These are phyloP conservation scores for Oscheius sp. DNA, from an alignment of 2,888 invertebrate species.

Conservation along the genomic window DNA sequence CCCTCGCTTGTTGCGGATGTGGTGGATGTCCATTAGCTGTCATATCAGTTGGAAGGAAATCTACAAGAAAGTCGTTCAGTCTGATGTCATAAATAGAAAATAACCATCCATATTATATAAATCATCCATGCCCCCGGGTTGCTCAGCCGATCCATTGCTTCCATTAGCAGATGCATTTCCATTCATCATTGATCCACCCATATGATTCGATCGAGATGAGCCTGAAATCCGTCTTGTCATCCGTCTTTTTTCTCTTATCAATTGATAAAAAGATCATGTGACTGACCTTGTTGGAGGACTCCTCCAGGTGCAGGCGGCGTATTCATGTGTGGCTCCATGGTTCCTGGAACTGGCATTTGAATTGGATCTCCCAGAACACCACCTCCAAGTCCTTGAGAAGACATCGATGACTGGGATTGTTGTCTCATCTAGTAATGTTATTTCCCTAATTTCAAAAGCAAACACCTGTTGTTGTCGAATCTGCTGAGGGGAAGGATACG, in stretches of 20 bases:
- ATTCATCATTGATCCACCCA: slow-evolving; percentile 6
- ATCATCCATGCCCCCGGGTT: slow-evolving; percentile 33
- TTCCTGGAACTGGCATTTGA: slow-evolving; percentile 17
- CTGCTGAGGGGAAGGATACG: slow-evolving; percentile 27
- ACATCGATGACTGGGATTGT: slow-evolving; percentile 8
- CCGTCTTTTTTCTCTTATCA: background rate
- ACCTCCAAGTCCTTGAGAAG: background rate
- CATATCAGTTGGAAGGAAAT: slow-evolving; percentile 58
- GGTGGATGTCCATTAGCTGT: slow-evolving; percentile 31
- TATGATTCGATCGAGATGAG: background rate
- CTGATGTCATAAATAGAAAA: too few relatives aligned
- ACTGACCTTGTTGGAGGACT: slow-evolving; percentile 7
- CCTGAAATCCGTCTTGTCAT: background rate
- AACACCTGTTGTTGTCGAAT: slow-evolving; percentile 1
- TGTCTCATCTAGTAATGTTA: slow-evolving; percentile 1
- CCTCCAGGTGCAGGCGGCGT: slow-evolving; percentile 28
- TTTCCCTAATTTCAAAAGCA: too few relatives aligned
- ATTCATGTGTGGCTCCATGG: slow-evolving; percentile 28
- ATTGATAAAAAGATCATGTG: background rate
- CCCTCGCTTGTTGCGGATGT: slow-evolving; percentile 2
- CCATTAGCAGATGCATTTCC: slow-evolving; percentile 20
- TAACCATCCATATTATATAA: slow-evolving; percentile 46
- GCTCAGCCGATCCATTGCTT: slow-evolving; percentile 25
- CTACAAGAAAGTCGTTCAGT: too few relatives aligned
- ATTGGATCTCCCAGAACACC: slow-evolving; percentile 20